A percentile compares a stretch with the other conserved stretches of the same genome.
Conservation (phyloP, 1,140 invertebrate genomes). For the Calosoma granatense region DNA sequence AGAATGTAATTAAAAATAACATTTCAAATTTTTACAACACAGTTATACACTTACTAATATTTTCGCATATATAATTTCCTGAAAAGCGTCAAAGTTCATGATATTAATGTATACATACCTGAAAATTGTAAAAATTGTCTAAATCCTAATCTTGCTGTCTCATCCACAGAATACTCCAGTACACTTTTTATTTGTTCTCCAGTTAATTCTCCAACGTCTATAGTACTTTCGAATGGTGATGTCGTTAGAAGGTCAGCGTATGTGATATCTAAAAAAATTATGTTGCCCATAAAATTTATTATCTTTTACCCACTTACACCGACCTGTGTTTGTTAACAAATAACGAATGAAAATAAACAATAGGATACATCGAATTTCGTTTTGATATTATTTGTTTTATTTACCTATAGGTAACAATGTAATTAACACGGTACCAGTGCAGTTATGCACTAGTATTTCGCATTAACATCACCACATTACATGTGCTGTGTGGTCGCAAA, state of each 20-base stretch:
- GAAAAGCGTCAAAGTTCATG: too few species aligned
- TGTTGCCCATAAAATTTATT: too few species aligned
- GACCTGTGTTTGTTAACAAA: too few species aligned
- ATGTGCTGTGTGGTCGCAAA: not conserved
- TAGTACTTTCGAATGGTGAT: slow-evolving; percentile 59
- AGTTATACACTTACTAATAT: too few species aligned
- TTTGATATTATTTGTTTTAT: too few species aligned
- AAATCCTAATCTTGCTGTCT: not conserved
- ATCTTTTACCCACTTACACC: too few species aligned
- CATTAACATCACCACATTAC: not conserved
- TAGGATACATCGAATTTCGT: not conserved
- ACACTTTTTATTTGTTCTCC: slow-evolving; percentile 50
- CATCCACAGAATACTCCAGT: slow-evolving; percentile 45
- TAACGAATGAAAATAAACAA: not conserved
- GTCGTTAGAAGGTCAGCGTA: slow-evolving; percentile 53
- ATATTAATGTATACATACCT: slow-evolving; percentile 26
- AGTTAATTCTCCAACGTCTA: slow-evolving; percentile 52
- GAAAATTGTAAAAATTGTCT: slow-evolving; percentile 44
- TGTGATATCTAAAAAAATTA: slow-evolving; percentile 44
- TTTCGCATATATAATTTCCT: too few species aligned
- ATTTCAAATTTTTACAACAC: too few species aligned
- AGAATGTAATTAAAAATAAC: too few species aligned
- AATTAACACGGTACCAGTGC: too few species aligned
- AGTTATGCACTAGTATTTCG: too few species aligned
- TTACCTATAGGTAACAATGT: too few species aligned